Evolutionary conservation across 2,113 vertebrate genomes (phyloP), one percentile per base, ranked within the genome.

Genomic region (Ivindomyrus marchei): DNA sequence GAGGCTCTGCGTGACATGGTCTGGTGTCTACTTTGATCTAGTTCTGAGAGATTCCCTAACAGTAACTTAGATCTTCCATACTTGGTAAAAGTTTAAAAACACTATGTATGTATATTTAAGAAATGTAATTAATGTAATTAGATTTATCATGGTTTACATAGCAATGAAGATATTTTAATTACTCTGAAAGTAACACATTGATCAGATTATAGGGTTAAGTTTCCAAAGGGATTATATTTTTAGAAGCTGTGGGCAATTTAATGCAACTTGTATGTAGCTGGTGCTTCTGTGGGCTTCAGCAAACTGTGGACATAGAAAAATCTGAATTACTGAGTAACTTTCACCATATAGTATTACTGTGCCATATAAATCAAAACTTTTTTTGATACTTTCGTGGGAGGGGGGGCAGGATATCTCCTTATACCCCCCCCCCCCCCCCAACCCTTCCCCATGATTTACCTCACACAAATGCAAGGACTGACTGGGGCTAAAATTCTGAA

Each of bases 91-190:
- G 49, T 45, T 39, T 50, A 80, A 50, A 77, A 86, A 62, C 88
- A 74, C 84, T 83, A 74, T 90, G 70, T 88, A 53, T 90, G 62
- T 83, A 88, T 88, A 90, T 88, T 90, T 90, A 90, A 80, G 66
- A 46, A 83, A 83, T 87, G 36, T 27, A 52, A 89, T 53, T 70
- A 90, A 70, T 19, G 17, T 8, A 85, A 85, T 56, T 39, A 70
- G 42, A 70, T 87, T 45, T 31, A 58, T 77, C 45, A 74, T 90
- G n/a, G 86, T 84, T 88, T 88, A 83, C 50, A 46, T 85, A 85
- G 53, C 52, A 58, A 52, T 88, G 56, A 74, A 58, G 50, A 17
- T 85, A 42, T 85, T 89, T 85, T 39, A 85, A 84, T 85, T 90
- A 70, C 11, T 46, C 50, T 52, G 62, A 86, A 90, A 31, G 89